Conservation (phyloP, 2,888 invertebrate species). For the Acanthosepion esculentum region DNA sequence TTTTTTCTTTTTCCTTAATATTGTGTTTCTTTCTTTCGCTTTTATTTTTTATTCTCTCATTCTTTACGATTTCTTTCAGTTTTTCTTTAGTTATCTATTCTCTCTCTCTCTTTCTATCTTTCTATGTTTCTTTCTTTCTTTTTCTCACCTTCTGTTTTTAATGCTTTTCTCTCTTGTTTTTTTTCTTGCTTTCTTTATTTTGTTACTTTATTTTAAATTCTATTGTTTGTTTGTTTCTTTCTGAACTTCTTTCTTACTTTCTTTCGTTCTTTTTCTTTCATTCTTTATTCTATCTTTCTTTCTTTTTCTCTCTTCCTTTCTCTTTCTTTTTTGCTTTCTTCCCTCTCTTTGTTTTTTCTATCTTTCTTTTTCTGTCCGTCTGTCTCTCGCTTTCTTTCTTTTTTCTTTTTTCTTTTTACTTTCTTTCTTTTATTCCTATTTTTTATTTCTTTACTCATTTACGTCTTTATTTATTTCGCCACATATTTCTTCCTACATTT, state of each 20-base stretch:
- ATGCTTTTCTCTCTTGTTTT: not conserved
- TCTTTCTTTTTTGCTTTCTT: too few relatives aligned
- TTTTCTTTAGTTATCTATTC: not conserved
- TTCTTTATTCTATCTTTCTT: too few relatives aligned
- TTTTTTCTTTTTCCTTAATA: not conserved
- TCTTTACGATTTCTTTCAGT: too few relatives aligned
- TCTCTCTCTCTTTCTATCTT: not conserved
- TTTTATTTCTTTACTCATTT: not conserved
- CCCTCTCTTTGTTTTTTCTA: too few relatives aligned
- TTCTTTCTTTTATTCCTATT: not conserved
- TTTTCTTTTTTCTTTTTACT: not conserved
- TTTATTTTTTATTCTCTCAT: too few relatives aligned
- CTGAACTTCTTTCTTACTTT: not conserved
- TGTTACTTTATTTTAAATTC: not conserved
- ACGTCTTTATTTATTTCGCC: not conserved
- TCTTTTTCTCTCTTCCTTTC: not conserved
- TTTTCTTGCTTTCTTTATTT: not conserved
- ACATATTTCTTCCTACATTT: not conserved
- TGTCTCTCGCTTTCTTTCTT: too few relatives aligned
- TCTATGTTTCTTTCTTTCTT: too few relatives aligned
- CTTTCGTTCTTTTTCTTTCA: too few relatives aligned
- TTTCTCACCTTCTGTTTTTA: not conserved
- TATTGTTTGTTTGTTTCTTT: not conserved
- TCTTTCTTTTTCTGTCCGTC: too few relatives aligned
- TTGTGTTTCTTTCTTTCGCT: not conserved